Evolutionary conservation across 1,140 invertebrate genomes (phyloP).

Genomic region (Vanessa atalanta): DNA sequence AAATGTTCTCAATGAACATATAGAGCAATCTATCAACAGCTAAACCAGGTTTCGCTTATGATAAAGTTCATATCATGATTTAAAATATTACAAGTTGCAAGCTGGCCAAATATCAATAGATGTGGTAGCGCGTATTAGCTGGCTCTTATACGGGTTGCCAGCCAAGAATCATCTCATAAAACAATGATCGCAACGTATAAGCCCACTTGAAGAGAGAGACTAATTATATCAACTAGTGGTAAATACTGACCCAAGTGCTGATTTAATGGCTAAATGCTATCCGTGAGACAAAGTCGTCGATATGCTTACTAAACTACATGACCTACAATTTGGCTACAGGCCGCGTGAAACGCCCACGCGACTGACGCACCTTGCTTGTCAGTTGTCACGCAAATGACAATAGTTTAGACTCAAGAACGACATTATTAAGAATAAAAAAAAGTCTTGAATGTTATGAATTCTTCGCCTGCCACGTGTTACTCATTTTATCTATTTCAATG

Average conservation of each 20-base stretch:
- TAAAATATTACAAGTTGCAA: slow-evolving; percentile 4
- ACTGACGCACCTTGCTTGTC: slow-evolving; percentile 45
- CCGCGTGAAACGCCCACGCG: slow-evolving; percentile 42
- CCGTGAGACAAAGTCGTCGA: slow-evolving; percentile 9
- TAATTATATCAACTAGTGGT: slow-evolving; percentile 36
- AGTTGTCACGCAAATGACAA: slow-evolving; percentile 48
- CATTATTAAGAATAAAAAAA: slow-evolving; percentile 28
- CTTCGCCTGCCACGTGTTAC: slow-evolving; percentile 3
- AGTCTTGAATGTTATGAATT: slow-evolving; percentile 17
- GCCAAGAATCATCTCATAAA: slow-evolving; percentile 37
- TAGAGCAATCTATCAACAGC: not conserved
- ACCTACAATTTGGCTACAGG: slow-evolving; percentile 45
- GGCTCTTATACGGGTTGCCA: slow-evolving; percentile 32
- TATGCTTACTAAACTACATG: slow-evolving; percentile 34
- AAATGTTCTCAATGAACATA: not conserved
- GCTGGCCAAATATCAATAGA: slow-evolving; percentile 18
- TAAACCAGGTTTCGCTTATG: not conserved
- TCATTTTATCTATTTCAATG: not conserved
- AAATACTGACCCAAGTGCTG: slow-evolving; percentile 25
- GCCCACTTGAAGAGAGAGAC: slow-evolving; percentile 17
- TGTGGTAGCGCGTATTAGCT: slow-evolving; percentile 34
- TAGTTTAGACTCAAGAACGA: slow-evolving; percentile 40
- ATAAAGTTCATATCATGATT: not conserved
- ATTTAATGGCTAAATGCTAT: slow-evolving; percentile 23
- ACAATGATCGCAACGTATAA: slow-evolving; percentile 32